Evolutionary conservation across 30 jellyfish, hydroid and myxozoan species (phyloP).

Genomic region (Morbakka virulenta): DNA sequence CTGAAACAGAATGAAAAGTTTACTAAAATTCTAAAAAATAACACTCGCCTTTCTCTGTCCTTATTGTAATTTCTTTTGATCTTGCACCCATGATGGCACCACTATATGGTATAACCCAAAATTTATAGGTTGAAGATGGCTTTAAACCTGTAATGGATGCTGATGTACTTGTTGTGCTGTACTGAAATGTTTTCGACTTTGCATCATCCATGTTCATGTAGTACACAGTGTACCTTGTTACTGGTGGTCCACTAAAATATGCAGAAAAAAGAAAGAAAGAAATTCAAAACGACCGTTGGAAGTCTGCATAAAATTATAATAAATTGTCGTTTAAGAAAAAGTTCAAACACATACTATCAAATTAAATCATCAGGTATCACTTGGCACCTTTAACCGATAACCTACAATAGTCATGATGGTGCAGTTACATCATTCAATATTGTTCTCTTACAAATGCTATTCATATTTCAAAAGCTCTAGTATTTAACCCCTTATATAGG

Average conservation of each 20-base stretch:
- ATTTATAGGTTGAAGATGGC: constrained; percentile 41
- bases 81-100: constrained; percentile 38
- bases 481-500: no score
- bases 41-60: constrained; percentile 27
- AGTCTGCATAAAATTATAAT: background rate
- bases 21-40: no score
- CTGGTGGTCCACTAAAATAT: constrained; percentile 71
- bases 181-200: constrained; percentile 10
- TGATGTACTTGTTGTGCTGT: constrained; percentile 39
- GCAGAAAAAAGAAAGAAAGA: no score
- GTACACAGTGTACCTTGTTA: constrained; percentile 53
- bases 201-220: constrained; percentile 37
- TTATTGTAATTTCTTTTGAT: constrained; percentile 22
- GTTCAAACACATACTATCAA: background rate
- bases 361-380: background rate
- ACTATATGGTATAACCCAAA: constrained; percentile 55
- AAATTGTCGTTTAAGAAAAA: background rate
- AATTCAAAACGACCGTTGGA: no score
- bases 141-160: background rate
- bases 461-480: no score
- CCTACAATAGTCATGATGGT: no score
- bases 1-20: no score
- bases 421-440: no score
- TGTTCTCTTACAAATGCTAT: no score
- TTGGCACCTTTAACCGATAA: no score